Conservation (phyloP, 1,140 invertebrate genomes). For the Delia radicum region DNA sequence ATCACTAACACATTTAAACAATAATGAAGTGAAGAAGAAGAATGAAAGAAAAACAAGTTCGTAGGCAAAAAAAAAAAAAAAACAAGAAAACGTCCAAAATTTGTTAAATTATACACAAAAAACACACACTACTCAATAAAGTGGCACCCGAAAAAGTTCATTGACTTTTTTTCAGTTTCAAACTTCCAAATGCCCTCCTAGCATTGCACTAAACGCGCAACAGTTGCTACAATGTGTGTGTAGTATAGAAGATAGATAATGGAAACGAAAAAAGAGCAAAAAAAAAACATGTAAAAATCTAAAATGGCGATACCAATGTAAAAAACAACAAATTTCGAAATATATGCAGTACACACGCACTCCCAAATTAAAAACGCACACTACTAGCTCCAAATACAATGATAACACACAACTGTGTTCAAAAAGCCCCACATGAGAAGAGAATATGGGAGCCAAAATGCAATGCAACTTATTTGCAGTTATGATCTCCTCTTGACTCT, state of each 20-base stretch:
- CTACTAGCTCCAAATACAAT: not conserved
- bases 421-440: not conserved
- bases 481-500: not conserved
- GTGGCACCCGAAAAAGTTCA: slow-evolving; percentile 20
- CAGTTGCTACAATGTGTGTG: slow-evolving; percentile 9
- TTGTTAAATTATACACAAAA: slow-evolving; percentile 3
- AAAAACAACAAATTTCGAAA: slow-evolving; percentile 6
- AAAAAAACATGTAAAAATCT: not conserved
- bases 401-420: too few species aligned
- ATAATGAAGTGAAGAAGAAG: not conserved
- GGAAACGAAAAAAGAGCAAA: not conserved
- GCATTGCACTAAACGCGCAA: slow-evolving; percentile 10
- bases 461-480: not conserved
- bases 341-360: not conserved
- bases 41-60: slow-evolving; percentile 13
- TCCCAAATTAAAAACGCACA: not conserved
- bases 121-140: not conserved
- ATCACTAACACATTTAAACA: not conserved
- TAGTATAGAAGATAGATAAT: not conserved
- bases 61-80: slow-evolving; percentile 10
- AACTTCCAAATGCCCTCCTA: not conserved
- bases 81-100: not conserved
- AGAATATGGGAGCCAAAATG: too few species aligned
- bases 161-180: not conserved
- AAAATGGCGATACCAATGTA: slow-evolving; percentile 13